Percentiles rank a stretch among this genome's conserved stretches.
These are phyloP conservation scores for Podarcis raffonei DNA, from an alignment of 2,113 vertebrate species.

Conservation along the genomic window DNA sequence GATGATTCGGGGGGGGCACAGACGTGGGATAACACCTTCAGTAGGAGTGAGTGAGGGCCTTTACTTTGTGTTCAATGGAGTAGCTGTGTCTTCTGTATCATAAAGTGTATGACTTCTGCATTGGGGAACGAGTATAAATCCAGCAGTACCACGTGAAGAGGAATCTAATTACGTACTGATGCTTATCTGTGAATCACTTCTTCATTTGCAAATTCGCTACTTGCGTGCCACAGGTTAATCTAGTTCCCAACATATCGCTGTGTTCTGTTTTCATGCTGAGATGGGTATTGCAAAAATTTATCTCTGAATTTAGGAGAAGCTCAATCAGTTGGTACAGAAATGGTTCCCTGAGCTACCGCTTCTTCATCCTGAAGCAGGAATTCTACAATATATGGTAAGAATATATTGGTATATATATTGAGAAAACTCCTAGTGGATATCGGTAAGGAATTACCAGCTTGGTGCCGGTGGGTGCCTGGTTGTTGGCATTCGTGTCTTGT, in stretches of 20 bases:
- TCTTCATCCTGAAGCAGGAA: slow-evolving; percentile 79
- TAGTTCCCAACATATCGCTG: neutral
- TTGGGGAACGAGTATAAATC: neutral
- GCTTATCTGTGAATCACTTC: neutral
- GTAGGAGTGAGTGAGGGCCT: no score
- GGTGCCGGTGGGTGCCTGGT: no score
- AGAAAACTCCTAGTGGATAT: neutral
- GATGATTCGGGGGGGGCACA: no score
- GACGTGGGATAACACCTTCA: no score
- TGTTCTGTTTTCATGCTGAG: neutral
- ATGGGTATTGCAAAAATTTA: neutral
- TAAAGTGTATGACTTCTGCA: no score
- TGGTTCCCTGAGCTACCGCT: slow-evolving; percentile 82
- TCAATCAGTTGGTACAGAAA: slow-evolving; percentile 73
- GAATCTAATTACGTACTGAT: neutral
- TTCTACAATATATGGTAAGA: slow-evolving; percentile 44
- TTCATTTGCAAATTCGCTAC: neutral
- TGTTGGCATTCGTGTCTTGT: no score
- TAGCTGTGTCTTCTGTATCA: neutral
- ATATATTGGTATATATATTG: neutral
- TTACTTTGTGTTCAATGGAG: neutral
- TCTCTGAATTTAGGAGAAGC: slow-evolving; percentile 70
- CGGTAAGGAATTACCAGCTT: no score
- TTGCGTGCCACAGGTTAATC: neutral
- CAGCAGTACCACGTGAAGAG: neutral